phyloP scores from a whole-genome alignment of 2,888 invertebrate genomes.

The Troglohyphantes excavatus region DNA sequence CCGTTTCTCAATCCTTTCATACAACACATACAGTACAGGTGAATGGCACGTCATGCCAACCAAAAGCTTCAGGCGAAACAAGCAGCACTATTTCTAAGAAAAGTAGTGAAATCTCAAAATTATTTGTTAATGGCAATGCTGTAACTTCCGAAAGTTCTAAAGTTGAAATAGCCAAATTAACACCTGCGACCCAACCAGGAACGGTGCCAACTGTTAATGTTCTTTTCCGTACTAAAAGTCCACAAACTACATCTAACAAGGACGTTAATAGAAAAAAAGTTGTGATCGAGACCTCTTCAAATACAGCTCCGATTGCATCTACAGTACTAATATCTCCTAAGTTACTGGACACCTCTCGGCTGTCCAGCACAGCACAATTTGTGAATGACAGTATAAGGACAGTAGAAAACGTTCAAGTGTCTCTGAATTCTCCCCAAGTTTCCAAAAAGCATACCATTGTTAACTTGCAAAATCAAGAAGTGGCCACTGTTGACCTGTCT shows the following conservation, averaged over 20 bases:
- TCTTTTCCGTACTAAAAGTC: slow-evolving; percentile 69
- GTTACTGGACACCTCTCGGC: background rate
- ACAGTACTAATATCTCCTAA: slow-evolving; percentile 37
- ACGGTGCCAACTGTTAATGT: slow-evolving; percentile 64
- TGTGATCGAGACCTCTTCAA: slow-evolving; percentile 53
- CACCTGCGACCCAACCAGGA: slow-evolving; percentile 44
- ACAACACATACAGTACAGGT: background rate
- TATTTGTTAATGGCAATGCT: slow-evolving; percentile 25
- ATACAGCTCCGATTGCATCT: slow-evolving; percentile 35
- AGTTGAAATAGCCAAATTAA: slow-evolving; percentile 60
- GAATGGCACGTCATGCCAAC: background rate
- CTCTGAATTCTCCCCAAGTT: slow-evolving; percentile 36
- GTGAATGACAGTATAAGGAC: slow-evolving; percentile 36
- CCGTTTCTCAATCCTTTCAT: slow-evolving; percentile 21
- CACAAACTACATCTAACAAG: slow-evolving; percentile 14
- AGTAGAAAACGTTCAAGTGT: slow-evolving; percentile 47
- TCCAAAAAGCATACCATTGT: slow-evolving; percentile 41
- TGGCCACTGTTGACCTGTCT: slow-evolving; percentile 32
- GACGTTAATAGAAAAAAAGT: slow-evolving; percentile 68
- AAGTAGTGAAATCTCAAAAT: slow-evolving; percentile 16
- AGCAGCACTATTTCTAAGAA: background rate
- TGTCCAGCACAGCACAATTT: slow-evolving; percentile 8
- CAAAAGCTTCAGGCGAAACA: slow-evolving; percentile 3
- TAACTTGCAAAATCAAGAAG: slow-evolving; percentile 53
- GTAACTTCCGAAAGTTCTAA: slow-evolving; percentile 28